These are phyloP conservation scores for Lamellibrachia luymesi DNA, from an alignment of 1,140 invertebrate species.

Conservation along the genomic window DNA sequence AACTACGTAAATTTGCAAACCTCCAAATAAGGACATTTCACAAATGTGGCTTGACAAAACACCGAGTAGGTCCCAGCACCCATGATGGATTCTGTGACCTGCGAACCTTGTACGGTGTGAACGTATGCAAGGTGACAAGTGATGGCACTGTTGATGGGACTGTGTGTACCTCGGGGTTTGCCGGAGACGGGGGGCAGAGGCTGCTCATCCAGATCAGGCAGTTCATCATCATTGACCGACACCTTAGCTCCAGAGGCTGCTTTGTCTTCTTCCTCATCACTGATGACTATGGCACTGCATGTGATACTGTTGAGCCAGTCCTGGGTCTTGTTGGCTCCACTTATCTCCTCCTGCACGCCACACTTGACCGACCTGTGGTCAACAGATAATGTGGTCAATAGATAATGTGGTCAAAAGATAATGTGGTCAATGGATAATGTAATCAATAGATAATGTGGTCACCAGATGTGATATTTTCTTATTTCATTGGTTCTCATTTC, in stretches of 20 bases:
- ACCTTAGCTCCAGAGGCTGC: not conserved
- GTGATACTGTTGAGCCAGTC: conserved; percentile 20
- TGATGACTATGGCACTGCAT: conserved; percentile 14
- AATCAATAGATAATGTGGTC: too few species aligned
- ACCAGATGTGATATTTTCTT: too few species aligned
- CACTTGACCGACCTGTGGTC: not conserved
- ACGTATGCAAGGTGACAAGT: too few species aligned
- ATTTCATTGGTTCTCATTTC: too few species aligned
- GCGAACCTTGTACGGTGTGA: too few species aligned
- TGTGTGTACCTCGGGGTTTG: not conserved
- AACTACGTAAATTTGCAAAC: too few species aligned
- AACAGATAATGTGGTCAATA: not conserved
- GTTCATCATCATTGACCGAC: not conserved
- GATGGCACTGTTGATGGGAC: too few species aligned
- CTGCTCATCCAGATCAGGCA: conserved; percentile 10
- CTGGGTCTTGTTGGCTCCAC: not conserved
- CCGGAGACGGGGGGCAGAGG: not conserved
- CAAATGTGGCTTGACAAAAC: too few species aligned
- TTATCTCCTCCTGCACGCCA: not conserved
- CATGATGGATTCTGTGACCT: too few species aligned
- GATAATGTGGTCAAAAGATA: not conserved
- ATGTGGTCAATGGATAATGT: not conserved
- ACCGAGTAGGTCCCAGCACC: too few species aligned
- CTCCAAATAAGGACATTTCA: too few species aligned
- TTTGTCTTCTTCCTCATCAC: conserved; percentile 22